A percentile compares a stretch with the other conserved stretches of the same genome.
phyloP scores from a whole-genome alignment of 2,113 vertebrate genomes.

The Eclectus roratus region DNA sequence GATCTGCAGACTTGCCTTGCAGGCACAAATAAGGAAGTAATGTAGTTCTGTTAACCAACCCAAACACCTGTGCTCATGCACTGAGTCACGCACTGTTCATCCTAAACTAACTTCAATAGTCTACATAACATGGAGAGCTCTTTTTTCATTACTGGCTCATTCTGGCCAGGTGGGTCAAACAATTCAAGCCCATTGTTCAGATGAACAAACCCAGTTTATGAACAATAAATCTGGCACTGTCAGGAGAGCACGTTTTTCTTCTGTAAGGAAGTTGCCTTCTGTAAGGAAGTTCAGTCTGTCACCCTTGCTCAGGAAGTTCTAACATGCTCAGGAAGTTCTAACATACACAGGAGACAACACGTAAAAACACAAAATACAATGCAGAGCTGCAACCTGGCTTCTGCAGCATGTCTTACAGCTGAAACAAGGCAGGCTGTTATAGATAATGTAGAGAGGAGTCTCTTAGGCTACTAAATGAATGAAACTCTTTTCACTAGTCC shows the following conservation, averaged over 20 bases:
- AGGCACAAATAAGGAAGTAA: background rate
- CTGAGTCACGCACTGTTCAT: background rate
- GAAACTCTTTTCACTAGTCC: background rate
- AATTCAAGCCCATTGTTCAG: background rate
- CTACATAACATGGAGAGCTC: background rate
- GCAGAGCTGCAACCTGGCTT: background rate
- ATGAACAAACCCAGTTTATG: background rate
- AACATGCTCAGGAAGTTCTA: background rate
- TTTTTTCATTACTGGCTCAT: background rate
- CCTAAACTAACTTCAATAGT: background rate
- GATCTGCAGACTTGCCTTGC: background rate
- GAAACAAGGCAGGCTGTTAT: background rate
- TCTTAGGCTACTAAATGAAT: background rate
- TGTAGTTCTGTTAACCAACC: background rate
- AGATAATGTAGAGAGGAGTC: background rate
- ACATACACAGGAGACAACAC: background rate
- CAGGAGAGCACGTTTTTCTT: accelerated
- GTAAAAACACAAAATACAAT: background rate
- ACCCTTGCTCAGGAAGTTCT: background rate
- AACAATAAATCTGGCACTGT: background rate
- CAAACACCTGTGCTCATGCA: background rate
- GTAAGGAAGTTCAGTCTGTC: background rate
- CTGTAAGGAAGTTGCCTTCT: background rate
- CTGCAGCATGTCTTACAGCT: background rate
- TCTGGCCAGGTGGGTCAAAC: background rate